phyloP scores from a whole-genome alignment of 2,797 vertebrate genomes.

The Onychomys arenicola region DNA sequence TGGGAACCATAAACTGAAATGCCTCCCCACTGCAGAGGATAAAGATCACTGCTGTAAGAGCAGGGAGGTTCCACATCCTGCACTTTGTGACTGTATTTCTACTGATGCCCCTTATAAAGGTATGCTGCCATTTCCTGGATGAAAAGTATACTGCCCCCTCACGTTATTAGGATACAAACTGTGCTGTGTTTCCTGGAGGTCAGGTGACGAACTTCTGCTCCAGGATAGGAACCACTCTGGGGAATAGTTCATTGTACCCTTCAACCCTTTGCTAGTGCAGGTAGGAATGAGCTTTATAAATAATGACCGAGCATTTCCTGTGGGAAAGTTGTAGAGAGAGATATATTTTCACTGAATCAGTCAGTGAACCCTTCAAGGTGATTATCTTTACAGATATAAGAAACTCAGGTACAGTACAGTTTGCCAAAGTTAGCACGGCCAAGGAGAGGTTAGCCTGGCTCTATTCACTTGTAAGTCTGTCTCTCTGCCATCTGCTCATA shows the following conservation, averaged over 20 bases:
- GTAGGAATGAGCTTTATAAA: neutral
- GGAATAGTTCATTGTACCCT: neutral
- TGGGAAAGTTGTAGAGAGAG: neutral
- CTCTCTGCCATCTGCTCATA: neutral
- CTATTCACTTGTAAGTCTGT: constrained; percentile 15
- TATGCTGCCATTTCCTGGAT: neutral
- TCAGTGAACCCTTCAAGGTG: constrained; percentile 31
- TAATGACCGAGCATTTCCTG: neutral
- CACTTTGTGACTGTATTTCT: neutral
- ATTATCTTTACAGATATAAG: constrained; percentile 11
- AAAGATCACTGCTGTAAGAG: constrained; percentile 1
- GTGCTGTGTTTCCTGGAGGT: constrained; percentile 14
- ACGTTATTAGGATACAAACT: neutral
- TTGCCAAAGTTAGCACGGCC: neutral
- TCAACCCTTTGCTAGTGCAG: neutral
- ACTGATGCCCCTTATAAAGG: neutral
- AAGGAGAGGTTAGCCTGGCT: neutral
- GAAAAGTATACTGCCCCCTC: neutral
- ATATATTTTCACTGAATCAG: neutral
- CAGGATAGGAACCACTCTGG: neutral
- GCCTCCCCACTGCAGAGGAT: neutral
- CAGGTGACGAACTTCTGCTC: neutral
- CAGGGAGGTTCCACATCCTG: neutral
- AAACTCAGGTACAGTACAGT: constrained; percentile 32
- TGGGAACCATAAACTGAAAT: constrained; percentile 59